Evolutionary conservation across 2,113 vertebrate species (phyloP).

Genomic region (Platysteira castanea): DNA sequence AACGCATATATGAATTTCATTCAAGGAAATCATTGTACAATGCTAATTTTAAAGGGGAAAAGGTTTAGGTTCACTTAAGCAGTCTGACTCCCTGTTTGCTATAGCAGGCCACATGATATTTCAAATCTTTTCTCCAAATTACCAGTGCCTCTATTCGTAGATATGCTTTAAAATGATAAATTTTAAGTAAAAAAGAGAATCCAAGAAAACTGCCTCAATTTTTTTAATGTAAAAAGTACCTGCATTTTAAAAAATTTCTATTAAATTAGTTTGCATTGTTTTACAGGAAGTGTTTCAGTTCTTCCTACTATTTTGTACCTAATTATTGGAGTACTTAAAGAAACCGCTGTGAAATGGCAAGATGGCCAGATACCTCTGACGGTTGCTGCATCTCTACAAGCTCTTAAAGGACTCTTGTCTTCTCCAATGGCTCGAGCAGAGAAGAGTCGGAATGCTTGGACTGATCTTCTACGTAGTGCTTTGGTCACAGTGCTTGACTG

Average conservation of each 20-base stretch:
- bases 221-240: background rate
- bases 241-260: background rate
- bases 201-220: background rate
- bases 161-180: background rate
- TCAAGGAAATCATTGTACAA: no score
- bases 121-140: background rate
- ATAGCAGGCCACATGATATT: background rate
- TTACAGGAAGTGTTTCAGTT: constrained; percentile 89
- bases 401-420: constrained; percentile 81
- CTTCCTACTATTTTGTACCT: constrained; percentile 91
- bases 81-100: background rate
- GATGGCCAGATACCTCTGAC: constrained; percentile 66
- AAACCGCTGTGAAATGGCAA: constrained; percentile 73
- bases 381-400: constrained; percentile 80
- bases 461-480: constrained; percentile 80
- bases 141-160: background rate
- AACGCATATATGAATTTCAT: background rate
- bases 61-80: background rate
- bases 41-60: background rate
- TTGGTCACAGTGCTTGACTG: constrained; percentile 80
- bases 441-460: constrained; percentile 86
- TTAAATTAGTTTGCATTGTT: background rate
- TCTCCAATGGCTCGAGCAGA: constrained; percentile 89
- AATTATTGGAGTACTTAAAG: constrained; percentile 84
- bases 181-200: background rate